Evolutionary conservation across 2,797 vertebrate genomes (phyloP).

Genomic region (Neopelma chrysocephalum): DNA sequence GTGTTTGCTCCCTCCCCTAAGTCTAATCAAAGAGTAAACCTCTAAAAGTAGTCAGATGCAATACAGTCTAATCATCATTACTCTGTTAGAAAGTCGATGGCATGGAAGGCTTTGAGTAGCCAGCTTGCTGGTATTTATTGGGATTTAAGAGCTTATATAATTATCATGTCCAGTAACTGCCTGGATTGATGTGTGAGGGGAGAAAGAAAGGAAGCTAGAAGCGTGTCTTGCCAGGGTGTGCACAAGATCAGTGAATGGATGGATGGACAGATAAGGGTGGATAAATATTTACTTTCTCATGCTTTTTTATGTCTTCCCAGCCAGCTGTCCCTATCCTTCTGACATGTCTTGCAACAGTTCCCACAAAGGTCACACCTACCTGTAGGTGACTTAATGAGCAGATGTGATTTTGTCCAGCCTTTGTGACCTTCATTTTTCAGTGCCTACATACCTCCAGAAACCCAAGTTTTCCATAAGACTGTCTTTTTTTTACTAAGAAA

Average conservation of each 20-base stretch:
- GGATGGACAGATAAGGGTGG: neutral
- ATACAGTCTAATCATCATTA: neutral
- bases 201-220: neutral
- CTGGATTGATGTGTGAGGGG: neutral
- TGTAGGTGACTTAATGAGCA: neutral
- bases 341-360: neutral
- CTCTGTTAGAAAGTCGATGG: neutral
- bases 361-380: neutral
- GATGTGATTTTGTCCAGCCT: neutral
- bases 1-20: neutral
- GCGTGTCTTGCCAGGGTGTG: neutral
- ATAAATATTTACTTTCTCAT: neutral
- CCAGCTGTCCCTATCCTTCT: neutral
- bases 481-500: accelerated
- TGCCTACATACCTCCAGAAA: neutral
- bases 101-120: constrained; percentile 1
- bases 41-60: neutral
- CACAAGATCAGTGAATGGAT: neutral
- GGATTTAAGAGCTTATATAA: constrained; percentile 49
- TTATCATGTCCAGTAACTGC: constrained; percentile 27
- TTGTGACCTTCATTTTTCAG: neutral
- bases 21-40: neutral
- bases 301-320: neutral
- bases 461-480: neutral
- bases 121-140: constrained; percentile 35